phyloP scores from a whole-genome alignment of 2,113 vertebrate species.

The Leptocoma aspasia region DNA sequence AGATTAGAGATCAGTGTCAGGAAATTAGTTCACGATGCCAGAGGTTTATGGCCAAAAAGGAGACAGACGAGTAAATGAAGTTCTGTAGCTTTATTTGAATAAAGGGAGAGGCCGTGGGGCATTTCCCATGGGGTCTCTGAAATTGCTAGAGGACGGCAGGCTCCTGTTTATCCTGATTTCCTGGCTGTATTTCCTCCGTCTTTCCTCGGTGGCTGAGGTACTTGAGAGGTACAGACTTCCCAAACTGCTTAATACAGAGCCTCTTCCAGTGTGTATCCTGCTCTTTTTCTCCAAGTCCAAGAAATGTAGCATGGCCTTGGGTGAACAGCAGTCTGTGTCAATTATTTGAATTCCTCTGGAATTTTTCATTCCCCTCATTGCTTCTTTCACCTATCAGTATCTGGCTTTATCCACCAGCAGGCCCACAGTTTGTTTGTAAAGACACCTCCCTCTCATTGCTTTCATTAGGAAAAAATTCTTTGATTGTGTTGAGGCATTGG shows the following conservation, averaged over 20 bases:
- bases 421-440: neutral
- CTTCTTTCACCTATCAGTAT: neutral
- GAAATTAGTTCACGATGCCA: neutral
- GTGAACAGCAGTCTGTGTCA: neutral
- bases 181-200: fast-evolving
- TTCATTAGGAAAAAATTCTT: neutral
- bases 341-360: neutral
- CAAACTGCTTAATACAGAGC: fast-evolving
- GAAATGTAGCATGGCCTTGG: neutral
- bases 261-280: neutral
- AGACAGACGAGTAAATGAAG: neutral
- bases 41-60: neutral
- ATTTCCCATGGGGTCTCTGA: neutral
- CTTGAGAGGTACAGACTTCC: neutral
- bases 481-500: neutral
- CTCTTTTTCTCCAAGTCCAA: neutral
- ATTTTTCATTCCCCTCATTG: neutral
- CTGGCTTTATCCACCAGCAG: neutral
- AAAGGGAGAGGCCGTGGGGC: neutral
- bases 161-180: neutral
- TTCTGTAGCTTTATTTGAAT: neutral
- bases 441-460: neutral
- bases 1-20: neutral
- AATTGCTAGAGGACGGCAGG: neutral
- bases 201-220: no score